A percentile compares a stretch with the other conserved stretches of the same genome.
phyloP scores from a whole-genome alignment of 2,888 invertebrate genomes.

The Ganaspis brasiliensis region DNA sequence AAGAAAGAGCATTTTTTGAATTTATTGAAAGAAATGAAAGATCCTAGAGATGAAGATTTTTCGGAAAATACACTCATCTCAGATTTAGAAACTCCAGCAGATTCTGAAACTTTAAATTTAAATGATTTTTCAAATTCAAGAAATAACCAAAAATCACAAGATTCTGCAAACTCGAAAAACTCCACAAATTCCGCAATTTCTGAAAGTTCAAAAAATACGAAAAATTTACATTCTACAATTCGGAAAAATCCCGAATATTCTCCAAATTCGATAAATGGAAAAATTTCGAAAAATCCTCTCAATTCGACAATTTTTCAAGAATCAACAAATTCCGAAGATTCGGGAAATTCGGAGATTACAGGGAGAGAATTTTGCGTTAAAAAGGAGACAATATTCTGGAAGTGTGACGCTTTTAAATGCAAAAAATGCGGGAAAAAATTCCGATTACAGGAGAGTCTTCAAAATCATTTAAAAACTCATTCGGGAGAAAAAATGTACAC shows the following conservation, averaged over 20 bases:
- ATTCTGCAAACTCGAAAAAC: not conserved
- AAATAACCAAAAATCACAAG: not conserved
- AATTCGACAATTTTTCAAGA: no score
- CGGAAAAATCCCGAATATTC: no score
- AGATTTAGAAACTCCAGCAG: no score
- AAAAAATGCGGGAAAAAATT: constrained; percentile 66
- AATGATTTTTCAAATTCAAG: no score
- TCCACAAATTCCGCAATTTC: not conserved
- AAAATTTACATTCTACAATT: no score
- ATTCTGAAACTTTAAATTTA: no score
- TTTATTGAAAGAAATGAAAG: no score
- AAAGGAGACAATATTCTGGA: not conserved
- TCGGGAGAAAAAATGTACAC: constrained; percentile 75
- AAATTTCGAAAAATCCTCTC: not conserved
- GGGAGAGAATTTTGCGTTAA: not conserved
- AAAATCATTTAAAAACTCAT: constrained; percentile 65
- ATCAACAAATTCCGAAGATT: no score
- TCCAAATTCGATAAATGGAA: not conserved
- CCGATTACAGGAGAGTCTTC: constrained; percentile 61
- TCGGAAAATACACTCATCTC: no score
- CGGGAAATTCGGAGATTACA: not conserved
- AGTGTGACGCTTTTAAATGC: constrained; percentile 55
- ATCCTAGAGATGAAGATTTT: no score
- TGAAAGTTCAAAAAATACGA: no score
- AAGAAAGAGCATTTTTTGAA: no score